These are phyloP conservation scores for Gouania willdenowi DNA, from an alignment of 2,797 vertebrate genomes.

Conservation along the genomic window DNA sequence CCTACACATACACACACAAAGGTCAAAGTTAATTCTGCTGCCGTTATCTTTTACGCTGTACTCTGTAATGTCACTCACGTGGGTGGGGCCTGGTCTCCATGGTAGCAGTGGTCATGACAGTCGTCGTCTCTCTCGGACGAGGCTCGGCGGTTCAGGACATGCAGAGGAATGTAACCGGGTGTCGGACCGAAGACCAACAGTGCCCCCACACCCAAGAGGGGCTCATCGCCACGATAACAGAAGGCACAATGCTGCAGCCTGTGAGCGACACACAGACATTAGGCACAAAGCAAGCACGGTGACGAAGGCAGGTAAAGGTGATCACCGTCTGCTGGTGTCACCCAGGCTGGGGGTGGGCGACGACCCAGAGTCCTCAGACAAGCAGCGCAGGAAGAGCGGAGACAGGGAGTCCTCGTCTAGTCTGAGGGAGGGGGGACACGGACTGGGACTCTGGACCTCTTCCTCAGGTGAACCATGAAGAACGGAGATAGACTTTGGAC, in stretches of 20 bases:
- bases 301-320: background rate
- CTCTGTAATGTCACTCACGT: conserved; percentile 75
- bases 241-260: conserved; percentile 94
- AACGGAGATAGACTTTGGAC: background rate
- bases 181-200: conserved; percentile 89
- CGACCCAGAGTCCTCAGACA: conserved; percentile 81
- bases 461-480: background rate
- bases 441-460: background rate
- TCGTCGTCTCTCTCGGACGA: conserved; percentile 77
- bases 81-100: conserved; percentile 37
- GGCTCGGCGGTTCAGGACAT: conserved; percentile 73
- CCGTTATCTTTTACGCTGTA: background rate
- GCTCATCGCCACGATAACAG: conserved; percentile 88
- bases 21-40: too few relatives aligned
- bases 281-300: too few relatives aligned
- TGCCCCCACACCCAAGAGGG: conserved; percentile 90
- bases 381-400: conserved; percentile 77
- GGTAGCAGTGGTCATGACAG: conserved; percentile 77
- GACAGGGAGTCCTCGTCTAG: conserved; percentile 71
- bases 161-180: conserved; percentile 82
- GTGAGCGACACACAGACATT: too few relatives aligned
- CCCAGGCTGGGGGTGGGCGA: conserved; percentile 81
- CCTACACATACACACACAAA: conserved; percentile 8
- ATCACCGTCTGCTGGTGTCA: conserved; percentile 85
- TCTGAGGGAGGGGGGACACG: background rate